Conservation (phyloP, 2,797 vertebrate genomes). For the Lindbergichthys nudifrons region DNA sequence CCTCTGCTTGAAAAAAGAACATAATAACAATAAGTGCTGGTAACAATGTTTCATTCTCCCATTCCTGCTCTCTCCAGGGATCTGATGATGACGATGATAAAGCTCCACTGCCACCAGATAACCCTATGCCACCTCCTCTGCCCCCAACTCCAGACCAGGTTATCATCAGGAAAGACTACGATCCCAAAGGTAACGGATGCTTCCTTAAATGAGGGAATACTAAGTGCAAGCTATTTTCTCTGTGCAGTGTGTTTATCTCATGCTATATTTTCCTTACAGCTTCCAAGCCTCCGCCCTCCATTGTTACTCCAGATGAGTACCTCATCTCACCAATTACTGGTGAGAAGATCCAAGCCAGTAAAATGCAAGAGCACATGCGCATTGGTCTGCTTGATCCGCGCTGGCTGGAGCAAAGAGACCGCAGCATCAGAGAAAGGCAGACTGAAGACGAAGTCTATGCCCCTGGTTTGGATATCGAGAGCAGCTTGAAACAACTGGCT, state of each 20-base stretch:
- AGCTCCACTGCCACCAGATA: constrained; percentile 94
- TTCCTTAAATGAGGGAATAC: neutral
- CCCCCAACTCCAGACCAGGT: constrained; percentile 98
- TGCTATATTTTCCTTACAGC: constrained; percentile 77
- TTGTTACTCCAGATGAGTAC: constrained; percentile 90
- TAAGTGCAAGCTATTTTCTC: neutral
- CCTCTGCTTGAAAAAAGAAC: neutral
- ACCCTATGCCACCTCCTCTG: constrained; percentile 96
- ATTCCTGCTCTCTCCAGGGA: constrained; percentile 82
- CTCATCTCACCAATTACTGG: constrained; percentile 98
- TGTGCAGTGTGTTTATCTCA: constrained; percentile 11
- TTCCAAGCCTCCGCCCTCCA: constrained; percentile 87
- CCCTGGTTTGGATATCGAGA: constrained; percentile 99
- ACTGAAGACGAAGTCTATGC: constrained; percentile 98
- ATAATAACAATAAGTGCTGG: neutral
- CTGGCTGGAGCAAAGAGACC: constrained; percentile 97
- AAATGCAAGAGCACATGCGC: constrained; percentile 99
- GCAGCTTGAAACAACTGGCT: constrained; percentile 98
- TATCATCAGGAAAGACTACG: constrained; percentile 98
- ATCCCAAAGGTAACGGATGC: constrained; percentile 92
- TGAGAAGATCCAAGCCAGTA: constrained; percentile 97
- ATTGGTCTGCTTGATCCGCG: constrained; percentile 97
- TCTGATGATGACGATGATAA: constrained; percentile 99
- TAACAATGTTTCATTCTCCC: neutral
- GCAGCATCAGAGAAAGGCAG: constrained; percentile 95